Percentiles rank a stretch among this genome's conserved stretches.
Conservation (phyloP, 2,113 vertebrate genomes). For the Ursus arctos region DNA sequence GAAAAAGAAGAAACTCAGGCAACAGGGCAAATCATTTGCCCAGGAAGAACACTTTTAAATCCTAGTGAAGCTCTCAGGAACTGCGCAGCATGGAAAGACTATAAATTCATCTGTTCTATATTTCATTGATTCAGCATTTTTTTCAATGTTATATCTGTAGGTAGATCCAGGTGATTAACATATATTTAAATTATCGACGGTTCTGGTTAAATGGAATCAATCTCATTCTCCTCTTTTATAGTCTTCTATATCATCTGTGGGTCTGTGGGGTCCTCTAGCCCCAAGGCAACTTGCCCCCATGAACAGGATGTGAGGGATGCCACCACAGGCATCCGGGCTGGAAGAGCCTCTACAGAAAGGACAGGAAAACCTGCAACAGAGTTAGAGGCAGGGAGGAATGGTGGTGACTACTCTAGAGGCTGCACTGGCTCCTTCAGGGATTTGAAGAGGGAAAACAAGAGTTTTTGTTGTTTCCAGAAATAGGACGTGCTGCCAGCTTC, state of each 20-base stretch:
- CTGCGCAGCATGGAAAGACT: neutral
- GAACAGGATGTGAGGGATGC: neutral
- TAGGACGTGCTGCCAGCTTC: conserved; percentile 54
- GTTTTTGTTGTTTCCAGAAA: conserved; percentile 75
- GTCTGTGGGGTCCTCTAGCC: neutral
- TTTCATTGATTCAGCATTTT: neutral
- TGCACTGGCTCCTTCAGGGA: conserved; percentile 20
- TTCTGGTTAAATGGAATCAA: neutral
- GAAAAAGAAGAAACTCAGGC: conserved; percentile 44
- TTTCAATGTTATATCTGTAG: neutral
- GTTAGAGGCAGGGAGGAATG: neutral
- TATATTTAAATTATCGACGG: neutral
- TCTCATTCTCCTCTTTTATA: neutral
- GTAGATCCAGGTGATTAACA: neutral
- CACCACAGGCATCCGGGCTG: fast-evolving
- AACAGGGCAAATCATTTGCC: neutral
- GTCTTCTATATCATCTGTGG: neutral
- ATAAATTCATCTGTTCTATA: neutral
- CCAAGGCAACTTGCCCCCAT: neutral
- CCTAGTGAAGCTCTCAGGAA: neutral
- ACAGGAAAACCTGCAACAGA: neutral
- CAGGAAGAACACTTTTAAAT: neutral
- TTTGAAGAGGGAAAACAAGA: conserved; percentile 35
- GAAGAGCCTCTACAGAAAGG: neutral
- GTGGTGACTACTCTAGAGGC: neutral